Percentiles rank a stretch among this genome's conserved stretches.
Conservation (phyloP, 2,797 vertebrate species). For the Pagetopsis macropterus region DNA sequence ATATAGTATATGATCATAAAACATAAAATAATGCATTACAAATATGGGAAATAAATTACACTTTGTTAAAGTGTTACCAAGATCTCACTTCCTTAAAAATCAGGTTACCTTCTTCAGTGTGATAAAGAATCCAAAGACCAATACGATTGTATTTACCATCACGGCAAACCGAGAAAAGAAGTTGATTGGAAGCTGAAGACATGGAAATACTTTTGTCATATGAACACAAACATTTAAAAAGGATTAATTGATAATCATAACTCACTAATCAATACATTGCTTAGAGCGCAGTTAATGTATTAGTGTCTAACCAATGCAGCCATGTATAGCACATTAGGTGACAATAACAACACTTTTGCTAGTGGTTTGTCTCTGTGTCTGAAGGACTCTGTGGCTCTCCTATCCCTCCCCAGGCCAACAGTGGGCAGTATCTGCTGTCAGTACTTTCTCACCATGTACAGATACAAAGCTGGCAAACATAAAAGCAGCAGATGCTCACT, state of each 20-base stretch:
- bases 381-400: neutral
- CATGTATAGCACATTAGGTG: neutral
- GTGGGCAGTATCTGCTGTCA: neutral
- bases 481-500: neutral
- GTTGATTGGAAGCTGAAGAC: too few species aligned
- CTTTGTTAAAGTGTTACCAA: too few species aligned
- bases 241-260: too few species aligned
- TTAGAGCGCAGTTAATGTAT: neutral
- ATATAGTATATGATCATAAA: too few species aligned
- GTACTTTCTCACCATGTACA: accelerated
- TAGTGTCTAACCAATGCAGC: neutral
- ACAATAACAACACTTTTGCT: neutral
- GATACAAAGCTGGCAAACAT: neutral
- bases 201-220: too few species aligned
- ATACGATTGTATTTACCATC: neutral
- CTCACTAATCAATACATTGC: too few species aligned
- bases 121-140: neutral
- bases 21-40: too few species aligned
- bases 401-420: neutral
- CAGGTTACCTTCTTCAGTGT: neutral
- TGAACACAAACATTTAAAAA: too few species aligned
- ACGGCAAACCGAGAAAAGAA: neutral
- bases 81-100: neutral
- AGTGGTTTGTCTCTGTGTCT: neutral
- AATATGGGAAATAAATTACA: too few species aligned